A percentile compares a stretch with the other conserved stretches of the same genome.
Conservation (phyloP, 2,797 vertebrate species). For the Pipistrellus kuhlii region DNA sequence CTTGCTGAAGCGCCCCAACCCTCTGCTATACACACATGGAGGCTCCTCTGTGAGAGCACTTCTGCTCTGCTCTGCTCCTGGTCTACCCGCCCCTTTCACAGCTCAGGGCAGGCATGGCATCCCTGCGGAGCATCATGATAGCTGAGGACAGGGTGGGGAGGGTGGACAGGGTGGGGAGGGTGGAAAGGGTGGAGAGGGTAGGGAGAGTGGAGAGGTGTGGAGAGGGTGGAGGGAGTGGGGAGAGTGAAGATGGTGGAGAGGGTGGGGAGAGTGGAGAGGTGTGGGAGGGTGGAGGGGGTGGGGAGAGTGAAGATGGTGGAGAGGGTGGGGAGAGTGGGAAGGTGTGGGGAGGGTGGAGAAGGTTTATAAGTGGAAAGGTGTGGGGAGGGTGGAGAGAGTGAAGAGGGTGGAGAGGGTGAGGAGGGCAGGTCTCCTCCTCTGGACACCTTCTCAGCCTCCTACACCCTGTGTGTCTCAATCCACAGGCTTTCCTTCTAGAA, state of each 20-base stretch:
- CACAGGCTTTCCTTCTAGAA: not conserved
- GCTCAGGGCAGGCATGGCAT: rapidly evolving
- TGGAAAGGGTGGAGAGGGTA: rapidly evolving
- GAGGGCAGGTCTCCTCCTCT: no score
- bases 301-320: no score
- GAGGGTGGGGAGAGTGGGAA: no score
- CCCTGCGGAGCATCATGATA: rapidly evolving
- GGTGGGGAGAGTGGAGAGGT: not conserved
- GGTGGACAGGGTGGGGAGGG: no score
- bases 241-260: no score
- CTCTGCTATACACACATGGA: no score
- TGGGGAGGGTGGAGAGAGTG: no score
- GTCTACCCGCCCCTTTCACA: not conserved
- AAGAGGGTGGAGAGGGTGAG: not conserved
- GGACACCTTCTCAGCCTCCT: not conserved
- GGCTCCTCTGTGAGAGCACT: not conserved
- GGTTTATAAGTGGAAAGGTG: no score
- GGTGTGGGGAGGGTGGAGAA: no score
- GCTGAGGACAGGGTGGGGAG: not conserved
- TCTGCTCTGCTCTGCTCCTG: not conserved
- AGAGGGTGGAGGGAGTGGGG: no score
- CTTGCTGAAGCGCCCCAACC: not conserved
- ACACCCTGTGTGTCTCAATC: not conserved
- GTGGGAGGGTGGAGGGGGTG: no score
- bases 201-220: no score